Conservation (phyloP, 2,113 vertebrate species). For the Neogale vison region DNA sequence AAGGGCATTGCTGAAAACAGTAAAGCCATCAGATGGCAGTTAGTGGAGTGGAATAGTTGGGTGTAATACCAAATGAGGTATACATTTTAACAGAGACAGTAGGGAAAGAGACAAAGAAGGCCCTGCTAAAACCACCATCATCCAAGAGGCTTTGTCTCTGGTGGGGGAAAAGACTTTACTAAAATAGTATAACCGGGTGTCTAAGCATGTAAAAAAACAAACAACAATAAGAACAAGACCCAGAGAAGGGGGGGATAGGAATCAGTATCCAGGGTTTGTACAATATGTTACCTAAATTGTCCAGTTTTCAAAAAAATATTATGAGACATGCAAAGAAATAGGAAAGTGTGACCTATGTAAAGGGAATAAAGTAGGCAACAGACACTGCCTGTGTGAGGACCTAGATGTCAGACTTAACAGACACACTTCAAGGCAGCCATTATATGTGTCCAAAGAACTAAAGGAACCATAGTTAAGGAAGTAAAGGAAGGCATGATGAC, state of each 20-base stretch:
- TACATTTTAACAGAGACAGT: not conserved
- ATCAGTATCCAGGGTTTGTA: not conserved
- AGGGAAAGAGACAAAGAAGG: not conserved
- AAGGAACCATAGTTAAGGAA: not conserved
- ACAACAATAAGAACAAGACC: not conserved
- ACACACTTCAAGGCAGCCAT: not conserved
- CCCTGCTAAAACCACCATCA: not conserved
- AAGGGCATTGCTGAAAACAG: not conserved
- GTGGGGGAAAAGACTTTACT: not conserved
- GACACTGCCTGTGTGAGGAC: not conserved
- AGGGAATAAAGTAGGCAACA: not conserved
- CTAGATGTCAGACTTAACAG: not conserved
- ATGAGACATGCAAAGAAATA: not conserved
- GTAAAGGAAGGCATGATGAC: not conserved
- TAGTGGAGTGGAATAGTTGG: not conserved
- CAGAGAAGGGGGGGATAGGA: not conserved
- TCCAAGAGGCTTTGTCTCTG: not conserved
- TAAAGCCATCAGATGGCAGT: not conserved
- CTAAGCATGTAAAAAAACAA: not conserved
- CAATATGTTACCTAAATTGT: not conserved
- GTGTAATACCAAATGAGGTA: not conserved
- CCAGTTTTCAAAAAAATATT: not conserved
- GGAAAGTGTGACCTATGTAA: not conserved
- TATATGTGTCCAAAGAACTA: not conserved
- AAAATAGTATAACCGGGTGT: not conserved